These are phyloP conservation scores for Heteractis magnifica DNA, from an alignment of 92 coral and sea anemone species.

Conservation along the genomic window DNA sequence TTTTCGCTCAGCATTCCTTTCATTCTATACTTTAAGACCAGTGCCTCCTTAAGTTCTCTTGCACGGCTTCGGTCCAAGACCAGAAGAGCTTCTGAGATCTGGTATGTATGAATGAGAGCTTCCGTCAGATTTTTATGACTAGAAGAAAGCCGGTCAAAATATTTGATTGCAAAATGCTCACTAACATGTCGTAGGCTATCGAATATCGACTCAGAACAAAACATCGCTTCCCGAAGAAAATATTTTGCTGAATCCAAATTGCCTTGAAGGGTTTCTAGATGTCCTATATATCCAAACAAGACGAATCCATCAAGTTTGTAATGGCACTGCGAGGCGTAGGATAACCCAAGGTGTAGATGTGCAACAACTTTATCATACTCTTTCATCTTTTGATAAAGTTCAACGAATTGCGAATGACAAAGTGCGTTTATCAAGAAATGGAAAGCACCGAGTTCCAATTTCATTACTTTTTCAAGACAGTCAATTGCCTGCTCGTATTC, in stretches of 20 bases:
- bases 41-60: slow-evolving; percentile 3
- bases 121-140: not conserved
- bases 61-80: slow-evolving; percentile 11
- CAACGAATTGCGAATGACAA: not conserved
- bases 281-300: not conserved
- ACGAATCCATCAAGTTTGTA: not conserved
- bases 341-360: not conserved
- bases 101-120: not conserved
- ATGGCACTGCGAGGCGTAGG: not conserved
- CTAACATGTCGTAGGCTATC: not conserved
- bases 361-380: not conserved
- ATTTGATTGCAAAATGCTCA: not conserved
- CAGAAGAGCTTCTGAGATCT: not conserved
- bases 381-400: not conserved
- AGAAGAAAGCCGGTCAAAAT: not conserved
- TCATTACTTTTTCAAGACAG: not conserved
- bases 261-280: not conserved
- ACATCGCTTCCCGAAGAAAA: not conserved
- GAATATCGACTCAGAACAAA: not conserved
- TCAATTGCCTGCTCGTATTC: not conserved
- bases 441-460: not conserved
- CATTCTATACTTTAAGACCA: not conserved
- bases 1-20: not conserved
- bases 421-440: not conserved
- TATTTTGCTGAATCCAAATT: not conserved